Percentiles rank a stretch among this genome's conserved stretches.
These are phyloP conservation scores for Apodemus sylvaticus DNA, from an alignment of 2,113 vertebrate species.

Conservation along the genomic window DNA sequence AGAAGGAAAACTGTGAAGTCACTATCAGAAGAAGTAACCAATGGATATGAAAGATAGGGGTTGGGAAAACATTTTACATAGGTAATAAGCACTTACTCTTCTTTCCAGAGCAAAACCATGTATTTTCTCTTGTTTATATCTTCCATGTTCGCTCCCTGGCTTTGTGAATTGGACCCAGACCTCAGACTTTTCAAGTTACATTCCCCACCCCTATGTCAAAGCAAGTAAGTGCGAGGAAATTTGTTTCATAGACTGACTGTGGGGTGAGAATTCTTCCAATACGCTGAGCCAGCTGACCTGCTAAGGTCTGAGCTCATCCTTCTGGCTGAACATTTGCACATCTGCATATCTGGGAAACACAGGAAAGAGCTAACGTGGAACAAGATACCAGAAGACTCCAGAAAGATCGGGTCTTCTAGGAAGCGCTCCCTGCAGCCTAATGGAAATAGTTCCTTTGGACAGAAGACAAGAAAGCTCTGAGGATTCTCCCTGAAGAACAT, in stretches of 20 bases:
- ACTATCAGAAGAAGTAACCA: neutral
- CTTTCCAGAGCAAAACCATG: neutral
- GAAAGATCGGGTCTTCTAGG: neutral
- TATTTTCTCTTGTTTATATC: neutral
- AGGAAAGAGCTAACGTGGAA: neutral
- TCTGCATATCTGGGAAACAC: constrained; percentile 7
- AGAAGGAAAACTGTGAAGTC: neutral
- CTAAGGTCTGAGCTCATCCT: neutral
- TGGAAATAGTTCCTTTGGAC: neutral
- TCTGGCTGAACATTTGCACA: neutral
- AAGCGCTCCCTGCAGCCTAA: neutral
- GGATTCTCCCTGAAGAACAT: constrained; percentile 15
- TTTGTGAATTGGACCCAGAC: constrained; percentile 17
- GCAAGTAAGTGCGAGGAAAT: constrained; percentile 30
- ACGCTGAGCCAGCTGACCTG: constrained; percentile 6
- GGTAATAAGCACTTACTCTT: neutral
- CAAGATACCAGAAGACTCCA: neutral
- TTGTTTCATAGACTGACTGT: neutral
- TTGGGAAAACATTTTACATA: neutral
- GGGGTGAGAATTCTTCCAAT: neutral
- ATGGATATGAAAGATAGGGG: neutral
- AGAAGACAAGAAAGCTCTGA: constrained; percentile 1
- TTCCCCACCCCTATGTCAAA: neutral
- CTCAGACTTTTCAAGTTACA: constrained; percentile 23
- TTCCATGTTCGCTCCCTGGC: neutral